Base-by-base conservation (phyloP, 2,888 invertebrate species). In the Chrysina gloriosa region DNA sequence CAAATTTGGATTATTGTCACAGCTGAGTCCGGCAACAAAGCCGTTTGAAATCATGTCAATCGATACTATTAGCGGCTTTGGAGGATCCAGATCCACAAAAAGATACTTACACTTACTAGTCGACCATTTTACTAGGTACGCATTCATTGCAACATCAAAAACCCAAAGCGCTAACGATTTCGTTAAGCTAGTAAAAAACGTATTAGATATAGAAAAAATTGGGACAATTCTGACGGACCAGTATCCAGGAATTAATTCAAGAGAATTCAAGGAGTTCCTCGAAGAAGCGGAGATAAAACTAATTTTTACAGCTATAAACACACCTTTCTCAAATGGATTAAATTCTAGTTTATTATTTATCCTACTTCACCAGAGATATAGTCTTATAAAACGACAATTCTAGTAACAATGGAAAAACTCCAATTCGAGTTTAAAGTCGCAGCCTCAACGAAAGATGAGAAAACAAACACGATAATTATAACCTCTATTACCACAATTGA, bases 1-100 rank as follows among this genome's bases (percentile, higher is more conserved):
- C 4, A 72, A 73, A 63, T 31, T 9, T 31, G 31, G 31, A 2
- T n/a, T 31, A 31, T 9, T 31, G 31, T 65, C 75, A n/a, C 73
- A 77, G 7, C 50, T 77, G 21, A 77, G 77, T 3, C 77, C 77
- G 14, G 76, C 78, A 1, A 69, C 65, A 27, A 58, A 73, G 36
- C 76, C 76, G 4, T 74, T 74, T 65, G 74, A 78, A 70, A 77
- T 78, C 64, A 56, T 76, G 2, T 76, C 77, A 4, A 65, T 78
- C 4, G 77, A 78, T 56, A 77, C 77, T 3, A 77, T 78, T 45
- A 77, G 76, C 23, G 77, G 5, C 73, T 78, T 67, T 42, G 74
- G 74, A 16, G 74, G 75, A 2, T 63, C 69, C 21, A 61, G 73
- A 39, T 75, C 75, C 4, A 73, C 75, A 69, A 78, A 77, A 71